Base-by-base conservation (phyloP, 1,140 invertebrate species). In the Meloidogyne floridensis region DNA sequence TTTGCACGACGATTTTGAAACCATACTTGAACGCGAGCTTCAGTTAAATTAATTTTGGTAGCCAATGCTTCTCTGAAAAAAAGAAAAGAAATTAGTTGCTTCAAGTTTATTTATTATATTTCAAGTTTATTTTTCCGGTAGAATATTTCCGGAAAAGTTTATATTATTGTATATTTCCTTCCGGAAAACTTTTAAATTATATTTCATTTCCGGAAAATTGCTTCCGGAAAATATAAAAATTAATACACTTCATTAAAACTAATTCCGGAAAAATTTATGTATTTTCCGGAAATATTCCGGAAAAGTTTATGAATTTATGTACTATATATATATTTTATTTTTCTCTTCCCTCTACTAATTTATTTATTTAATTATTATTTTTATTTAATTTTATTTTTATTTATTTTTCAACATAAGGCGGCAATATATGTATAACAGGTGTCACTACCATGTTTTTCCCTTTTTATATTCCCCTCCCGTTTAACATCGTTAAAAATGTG, bases 41-140 rank as follows among this genome's bases (percentile, higher is more conserved):
- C 97, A 6, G 97, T 98, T 77, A 99, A 93, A 91, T 98, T 95
- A 85, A 98, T 96, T 92, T 96, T 96, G 93, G 96, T 95, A 51
- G 96, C 97, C 83, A 98, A 97, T 91, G 98, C 97, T 91, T 98
- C 97, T 84, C 97, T 80, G 80, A 20, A 80, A 80, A 47, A n/a
- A 13, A 9, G 8, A 10, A 42, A 3, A 42, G 9, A 11, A 10
- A 10, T 72, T 72, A n/a, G 15, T 65, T 65, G 5, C n/a, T 65
- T 65, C 15, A n/a, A 65, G n/a, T 18, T 65, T 65, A 18, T 13
- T 47, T 47, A n/a, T 15, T 65, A n/a, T 65, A 54, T 13, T n/a
- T 65, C n/a, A 65, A 65, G 15, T n/a, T 65, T 5, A 65, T 6
- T n/a, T 6, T 65, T 32, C 32, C 32, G 32, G 32, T 32, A 32